These are phyloP conservation scores for Anabas testudineus DNA, from an alignment of 2,797 vertebrate genomes.

Conservation along the genomic window DNA sequence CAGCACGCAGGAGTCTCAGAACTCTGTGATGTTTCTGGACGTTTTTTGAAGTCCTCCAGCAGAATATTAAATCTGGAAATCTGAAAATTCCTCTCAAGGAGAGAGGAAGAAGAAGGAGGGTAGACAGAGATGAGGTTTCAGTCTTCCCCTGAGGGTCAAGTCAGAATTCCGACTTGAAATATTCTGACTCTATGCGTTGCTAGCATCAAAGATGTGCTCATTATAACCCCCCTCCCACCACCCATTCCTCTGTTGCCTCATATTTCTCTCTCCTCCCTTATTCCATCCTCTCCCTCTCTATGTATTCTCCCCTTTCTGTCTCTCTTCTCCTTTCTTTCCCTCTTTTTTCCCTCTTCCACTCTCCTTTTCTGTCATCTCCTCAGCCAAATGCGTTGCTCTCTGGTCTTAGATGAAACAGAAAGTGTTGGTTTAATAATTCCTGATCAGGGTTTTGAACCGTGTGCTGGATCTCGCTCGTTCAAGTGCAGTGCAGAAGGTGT, in stretches of 20 bases:
- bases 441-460: conserved; percentile 57
- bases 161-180: conserved; percentile 66
- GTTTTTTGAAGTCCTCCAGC: conserved; percentile 52
- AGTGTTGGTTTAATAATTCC: conserved; percentile 76
- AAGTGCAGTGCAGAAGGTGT: conserved; percentile 34
- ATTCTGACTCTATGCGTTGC: conserved; percentile 56
- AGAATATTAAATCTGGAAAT: conserved; percentile 63
- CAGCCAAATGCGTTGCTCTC: conserved; percentile 72
- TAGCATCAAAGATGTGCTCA: conserved; percentile 72
- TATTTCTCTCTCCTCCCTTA: conserved; percentile 41
- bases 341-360: conserved; percentile 3
- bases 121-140: conserved; percentile 42
- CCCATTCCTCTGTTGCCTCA: conserved; percentile 25
- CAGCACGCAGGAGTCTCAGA: conserved; percentile 21
- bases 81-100: conserved; percentile 46
- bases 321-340: conserved; percentile 17
- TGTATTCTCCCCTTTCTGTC: background rate
- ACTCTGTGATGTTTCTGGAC: conserved; percentile 20
- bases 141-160: conserved; percentile 58
- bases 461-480: conserved; percentile 36
- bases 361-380: conserved; percentile 33
- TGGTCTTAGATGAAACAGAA: conserved; percentile 78
- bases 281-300: conserved; percentile 24
- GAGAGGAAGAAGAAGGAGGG: conserved; percentile 20
- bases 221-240: conserved; percentile 38